A percentile compares a stretch with the other conserved stretches of the same genome.
These are phyloP conservation scores for Mugil cephalus DNA, from an alignment of 2,113 vertebrate species.

Conservation along the genomic window DNA sequence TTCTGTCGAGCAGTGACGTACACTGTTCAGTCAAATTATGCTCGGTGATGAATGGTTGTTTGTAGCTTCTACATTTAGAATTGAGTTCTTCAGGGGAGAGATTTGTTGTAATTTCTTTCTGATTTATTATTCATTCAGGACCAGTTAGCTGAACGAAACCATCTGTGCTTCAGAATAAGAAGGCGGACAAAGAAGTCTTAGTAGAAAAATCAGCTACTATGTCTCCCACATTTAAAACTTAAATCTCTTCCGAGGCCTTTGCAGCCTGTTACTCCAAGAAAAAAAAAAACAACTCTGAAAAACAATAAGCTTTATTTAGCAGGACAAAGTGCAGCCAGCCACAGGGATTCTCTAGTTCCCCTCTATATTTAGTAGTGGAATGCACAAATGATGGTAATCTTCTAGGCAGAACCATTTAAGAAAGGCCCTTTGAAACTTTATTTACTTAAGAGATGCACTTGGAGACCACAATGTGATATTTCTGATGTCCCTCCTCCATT, in stretches of 20 bases:
- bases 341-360: conserved; percentile 59
- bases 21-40: conserved; percentile 2
- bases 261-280: neutral
- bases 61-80: conserved; percentile 33
- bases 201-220: conserved; percentile 22
- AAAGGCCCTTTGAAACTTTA: conserved; percentile 56
- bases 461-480: conserved; percentile 27
- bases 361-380: conserved; percentile 71
- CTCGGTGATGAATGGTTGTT: conserved; percentile 10
- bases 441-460: conserved; percentile 39
- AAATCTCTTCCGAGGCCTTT: conserved; percentile 32
- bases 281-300: conserved; percentile 26
- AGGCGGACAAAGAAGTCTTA: conserved; percentile 51
- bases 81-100: conserved; percentile 12
- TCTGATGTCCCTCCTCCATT: conserved; percentile 23
- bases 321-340: conserved; percentile 49
- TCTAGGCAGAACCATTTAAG: conserved; percentile 53
- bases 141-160: conserved; percentile 61
- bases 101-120: conserved; percentile 40
- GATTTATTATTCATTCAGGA: conserved; percentile 60
- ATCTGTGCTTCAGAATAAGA: conserved; percentile 57
- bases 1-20: conserved; percentile 45
- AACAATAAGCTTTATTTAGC: conserved; percentile 45
- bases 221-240: conserved; percentile 46
- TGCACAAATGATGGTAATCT: conserved; percentile 69